A percentile compares a stretch with the other conserved stretches of the same genome.
phyloP scores from a whole-genome alignment of 2,888 invertebrate species.

The Campoplex capitator region DNA sequence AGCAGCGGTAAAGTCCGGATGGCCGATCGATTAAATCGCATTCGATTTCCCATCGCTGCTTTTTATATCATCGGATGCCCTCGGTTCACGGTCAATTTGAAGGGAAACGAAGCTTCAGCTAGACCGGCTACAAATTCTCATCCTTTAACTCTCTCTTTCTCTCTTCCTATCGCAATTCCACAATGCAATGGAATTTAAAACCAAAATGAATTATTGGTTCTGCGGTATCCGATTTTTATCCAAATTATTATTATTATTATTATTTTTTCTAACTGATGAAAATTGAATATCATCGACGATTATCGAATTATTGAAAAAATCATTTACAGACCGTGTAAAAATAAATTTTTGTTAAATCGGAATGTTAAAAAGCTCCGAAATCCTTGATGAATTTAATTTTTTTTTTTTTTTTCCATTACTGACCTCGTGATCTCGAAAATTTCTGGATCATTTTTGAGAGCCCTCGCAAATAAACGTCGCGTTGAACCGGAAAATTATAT shows the following conservation, averaged over 20 bases:
- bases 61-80: conserved; percentile 22
- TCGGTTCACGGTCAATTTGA: conserved; percentile 43
- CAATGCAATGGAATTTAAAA: conserved; percentile 9
- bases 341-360: not conserved
- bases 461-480: too few species aligned
- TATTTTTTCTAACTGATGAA: not conserved
- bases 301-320: too few species aligned
- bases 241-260: not conserved
- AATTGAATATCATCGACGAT: too few species aligned
- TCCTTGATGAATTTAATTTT: not conserved
- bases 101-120: conserved; percentile 22
- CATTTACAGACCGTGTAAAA: too few species aligned
- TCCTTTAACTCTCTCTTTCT: not conserved
- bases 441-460: not conserved
- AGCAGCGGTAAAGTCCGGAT: not conserved
- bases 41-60: conserved; percentile 11
- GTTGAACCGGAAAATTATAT: not conserved
- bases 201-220: not conserved
- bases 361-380: not conserved
- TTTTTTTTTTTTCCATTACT: not conserved
- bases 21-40: conserved; percentile 16
- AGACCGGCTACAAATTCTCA: not conserved
- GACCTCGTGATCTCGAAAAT: not conserved
- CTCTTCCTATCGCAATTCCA: not conserved
- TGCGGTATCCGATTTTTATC: not conserved